phyloP scores from a whole-genome alignment of 2,113 vertebrate species.

The Elgaria multicarinata region DNA sequence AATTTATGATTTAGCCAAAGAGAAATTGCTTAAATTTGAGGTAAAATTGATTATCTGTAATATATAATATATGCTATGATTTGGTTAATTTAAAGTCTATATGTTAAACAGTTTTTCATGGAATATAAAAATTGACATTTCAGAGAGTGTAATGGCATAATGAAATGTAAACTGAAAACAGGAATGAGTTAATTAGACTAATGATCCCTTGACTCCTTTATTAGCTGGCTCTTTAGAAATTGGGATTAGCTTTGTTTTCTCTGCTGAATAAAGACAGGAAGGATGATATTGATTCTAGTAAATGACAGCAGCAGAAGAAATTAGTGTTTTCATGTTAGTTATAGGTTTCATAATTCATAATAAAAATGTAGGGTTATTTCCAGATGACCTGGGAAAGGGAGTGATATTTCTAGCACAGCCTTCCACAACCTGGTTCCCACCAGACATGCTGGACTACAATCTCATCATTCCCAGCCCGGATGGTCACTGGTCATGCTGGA shows the following conservation, averaged over 20 bases:
- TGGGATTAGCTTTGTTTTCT: constrained; percentile 77
- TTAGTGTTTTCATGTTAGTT: constrained; percentile 62
- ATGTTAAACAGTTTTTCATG: constrained; percentile 70
- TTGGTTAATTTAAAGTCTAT: constrained; percentile 53
- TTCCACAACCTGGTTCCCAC: too few species aligned
- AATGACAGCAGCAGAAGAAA: constrained; percentile 74
- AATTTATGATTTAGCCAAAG: constrained; percentile 2
- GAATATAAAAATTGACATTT: constrained; percentile 75
- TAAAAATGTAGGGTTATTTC: constrained; percentile 48
- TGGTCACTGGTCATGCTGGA: too few species aligned
- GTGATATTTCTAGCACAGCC: not conserved
- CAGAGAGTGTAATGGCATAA: constrained; percentile 74
- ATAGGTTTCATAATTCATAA: constrained; percentile 55
- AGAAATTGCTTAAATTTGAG: constrained; percentile 41
- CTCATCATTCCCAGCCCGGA: too few species aligned
- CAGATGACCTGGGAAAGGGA: not conserved
- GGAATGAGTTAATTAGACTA: constrained; percentile 78
- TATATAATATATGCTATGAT: constrained; percentile 39
- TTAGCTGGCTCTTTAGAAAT: constrained; percentile 76
- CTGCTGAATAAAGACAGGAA: constrained; percentile 74
- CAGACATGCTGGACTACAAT: too few species aligned
- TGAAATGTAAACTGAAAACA: constrained; percentile 76
- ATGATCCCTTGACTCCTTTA: constrained; percentile 77
- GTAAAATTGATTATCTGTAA: constrained; percentile 57
- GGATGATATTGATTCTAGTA: constrained; percentile 75